phyloP scores from a whole-genome alignment of 92 coral and sea anemone genomes.

The Parazoanthus atlanticus region DNA sequence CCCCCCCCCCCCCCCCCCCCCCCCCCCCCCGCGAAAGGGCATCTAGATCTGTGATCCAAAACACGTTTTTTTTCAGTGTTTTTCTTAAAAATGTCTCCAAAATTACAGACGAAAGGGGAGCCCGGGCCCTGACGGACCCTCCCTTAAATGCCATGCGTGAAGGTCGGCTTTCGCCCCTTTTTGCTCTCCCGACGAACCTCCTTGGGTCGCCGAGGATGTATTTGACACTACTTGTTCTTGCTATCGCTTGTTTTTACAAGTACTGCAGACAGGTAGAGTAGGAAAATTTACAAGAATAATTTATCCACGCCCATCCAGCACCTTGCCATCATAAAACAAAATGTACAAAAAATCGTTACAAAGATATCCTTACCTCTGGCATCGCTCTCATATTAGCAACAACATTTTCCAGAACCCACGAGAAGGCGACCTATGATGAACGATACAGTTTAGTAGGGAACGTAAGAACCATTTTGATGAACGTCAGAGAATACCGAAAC shows the following conservation, averaged over 20 bases:
- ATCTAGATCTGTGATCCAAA: no score
- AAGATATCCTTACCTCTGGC: constrained; percentile 78
- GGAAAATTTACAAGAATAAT: neutral
- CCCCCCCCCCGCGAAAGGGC: no score
- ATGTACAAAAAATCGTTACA: neutral
- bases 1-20: no score
- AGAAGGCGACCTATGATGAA: constrained; percentile 75
- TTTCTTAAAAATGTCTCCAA: no score
- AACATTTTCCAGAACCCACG: constrained; percentile 94
- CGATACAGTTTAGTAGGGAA: neutral
- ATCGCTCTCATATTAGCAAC: constrained; percentile 86
- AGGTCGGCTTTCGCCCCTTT: no score
- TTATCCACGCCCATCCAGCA: neutral
- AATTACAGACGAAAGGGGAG: no score
- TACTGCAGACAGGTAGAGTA: neutral
- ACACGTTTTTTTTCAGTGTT: no score
- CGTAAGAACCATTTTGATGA: neutral
- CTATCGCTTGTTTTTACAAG: neutral
- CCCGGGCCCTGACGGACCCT: no score
- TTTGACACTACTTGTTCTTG: neutral
- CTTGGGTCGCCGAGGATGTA: no score
- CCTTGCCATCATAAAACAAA: neutral
- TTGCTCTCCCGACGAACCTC: no score
- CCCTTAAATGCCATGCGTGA: no score
- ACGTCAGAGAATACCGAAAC: no score